These are phyloP conservation scores for Rhodophaea formosa DNA, from an alignment of 2,888 invertebrate species.

Conservation along the genomic window DNA sequence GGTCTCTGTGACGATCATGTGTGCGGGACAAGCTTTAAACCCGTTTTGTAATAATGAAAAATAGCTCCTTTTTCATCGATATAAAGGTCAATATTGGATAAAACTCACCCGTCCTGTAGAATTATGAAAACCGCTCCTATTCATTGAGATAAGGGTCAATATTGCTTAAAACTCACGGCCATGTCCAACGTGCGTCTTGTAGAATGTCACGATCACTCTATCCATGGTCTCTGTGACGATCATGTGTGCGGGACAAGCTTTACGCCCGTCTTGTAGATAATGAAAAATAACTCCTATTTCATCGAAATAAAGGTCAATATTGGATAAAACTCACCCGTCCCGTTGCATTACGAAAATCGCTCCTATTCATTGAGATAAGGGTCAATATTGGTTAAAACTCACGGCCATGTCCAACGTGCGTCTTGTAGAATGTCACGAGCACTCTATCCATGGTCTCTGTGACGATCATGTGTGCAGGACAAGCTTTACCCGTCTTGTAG, in stretches of 20 bases:
- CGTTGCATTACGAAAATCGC: no score
- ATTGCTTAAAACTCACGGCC: no score
- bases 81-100: no score
- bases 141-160: no score
- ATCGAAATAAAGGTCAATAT: no score
- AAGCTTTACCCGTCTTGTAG: conserved; percentile 74
- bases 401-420: conserved; percentile 73
- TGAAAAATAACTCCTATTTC: no score
- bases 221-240: conserved; percentile 71
- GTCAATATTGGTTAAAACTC: conserved; percentile 36
- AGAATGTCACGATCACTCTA: conserved; percentile 66
- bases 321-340: no score
- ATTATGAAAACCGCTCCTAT: no score
- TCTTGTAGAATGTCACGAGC: conserved; percentile 69
- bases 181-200: conserved; percentile 73
- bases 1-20: conserved; percentile 73
- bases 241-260: conserved; percentile 76
- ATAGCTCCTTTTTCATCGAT: no score
- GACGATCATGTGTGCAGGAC: conserved; percentile 74
- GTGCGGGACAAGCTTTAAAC: conserved; percentile 75
- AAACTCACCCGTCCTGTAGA: no score
- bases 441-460: conserved; percentile 68
- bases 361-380: no score
- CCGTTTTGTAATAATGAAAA: conserved; percentile 77
- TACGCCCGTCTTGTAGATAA: conserved; percentile 74